Evolutionary conservation across 2,888 invertebrate species (phyloP).

Genomic region (Craniophora ligustri): DNA sequence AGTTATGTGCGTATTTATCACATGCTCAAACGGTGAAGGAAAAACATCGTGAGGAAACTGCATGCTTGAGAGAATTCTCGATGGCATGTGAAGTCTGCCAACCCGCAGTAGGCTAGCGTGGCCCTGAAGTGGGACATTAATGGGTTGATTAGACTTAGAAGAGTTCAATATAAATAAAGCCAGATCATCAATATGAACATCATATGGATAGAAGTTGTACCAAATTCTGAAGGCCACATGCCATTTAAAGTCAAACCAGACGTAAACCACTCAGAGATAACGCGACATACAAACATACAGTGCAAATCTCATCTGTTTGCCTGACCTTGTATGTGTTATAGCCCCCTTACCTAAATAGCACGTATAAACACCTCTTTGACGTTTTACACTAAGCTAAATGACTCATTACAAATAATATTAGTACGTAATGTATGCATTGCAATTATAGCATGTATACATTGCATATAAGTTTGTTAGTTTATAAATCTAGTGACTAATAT

Average conservation of each 20-base stretch:
- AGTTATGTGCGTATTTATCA: too few relatives aligned
- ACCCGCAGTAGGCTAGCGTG: too few relatives aligned
- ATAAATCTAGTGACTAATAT: too few relatives aligned
- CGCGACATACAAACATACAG: constrained; percentile 23
- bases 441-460: constrained; percentile 15
- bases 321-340: constrained; percentile 29
- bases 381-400: constrained; percentile 20
- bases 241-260: constrained; percentile 1
- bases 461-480: constrained; percentile 6
- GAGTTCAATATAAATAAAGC: too few relatives aligned
- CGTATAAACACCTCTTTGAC: constrained; percentile 16
- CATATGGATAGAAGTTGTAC: not conserved
- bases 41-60: too few relatives aligned
- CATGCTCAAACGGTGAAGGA: too few relatives aligned
- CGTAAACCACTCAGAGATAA: constrained; percentile 16
- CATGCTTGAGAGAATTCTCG: too few relatives aligned
- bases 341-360: constrained; percentile 13
- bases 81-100: too few relatives aligned
- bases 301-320: constrained; percentile 23
- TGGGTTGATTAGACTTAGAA: too few relatives aligned
- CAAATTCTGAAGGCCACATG: constrained; percentile 7
- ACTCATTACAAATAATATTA: constrained; percentile 25
- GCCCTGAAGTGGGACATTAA: too few relatives aligned
- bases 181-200: too few relatives aligned
- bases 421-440: constrained; percentile 44